Conservation (phyloP, 2,888 invertebrate genomes). For the Morpho helenor region DNA sequence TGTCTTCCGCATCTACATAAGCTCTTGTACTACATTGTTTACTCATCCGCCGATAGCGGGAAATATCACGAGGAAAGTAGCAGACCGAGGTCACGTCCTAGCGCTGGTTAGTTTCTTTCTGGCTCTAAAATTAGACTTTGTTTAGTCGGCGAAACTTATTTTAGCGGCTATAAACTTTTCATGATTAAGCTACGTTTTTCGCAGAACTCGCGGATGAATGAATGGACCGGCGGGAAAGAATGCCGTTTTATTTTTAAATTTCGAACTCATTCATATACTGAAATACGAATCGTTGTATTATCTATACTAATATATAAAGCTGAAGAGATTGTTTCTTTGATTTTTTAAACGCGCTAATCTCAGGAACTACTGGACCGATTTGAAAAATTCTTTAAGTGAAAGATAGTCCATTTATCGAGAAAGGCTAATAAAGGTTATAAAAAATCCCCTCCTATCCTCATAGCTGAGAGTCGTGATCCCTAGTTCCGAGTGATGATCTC, state of each 20-base stretch:
- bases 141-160: conserved; percentile 48
- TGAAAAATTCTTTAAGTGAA: too few species aligned
- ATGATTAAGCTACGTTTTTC: conserved; percentile 25
- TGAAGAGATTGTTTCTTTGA: too few species aligned
- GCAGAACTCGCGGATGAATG: conserved; percentile 26
- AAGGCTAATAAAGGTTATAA: too few species aligned
- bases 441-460: too few species aligned
- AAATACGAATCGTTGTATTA: too few species aligned
- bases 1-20: not conserved
- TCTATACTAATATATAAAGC: too few species aligned
- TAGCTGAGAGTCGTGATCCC: too few species aligned
- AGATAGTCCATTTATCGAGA: too few species aligned
- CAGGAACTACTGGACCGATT: too few species aligned
- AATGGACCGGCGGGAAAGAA: conserved; percentile 10
- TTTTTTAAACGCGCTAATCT: too few species aligned
- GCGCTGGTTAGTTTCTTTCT: conserved; percentile 41
- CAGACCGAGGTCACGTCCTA: conserved; percentile 37
- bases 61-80: conserved; percentile 34
- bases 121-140: conserved; percentile 39
- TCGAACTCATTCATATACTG: conserved; percentile 3
- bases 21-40: conserved; percentile 30
- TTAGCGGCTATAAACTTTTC: conserved; percentile 33
- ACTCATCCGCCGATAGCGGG: conserved; percentile 36
- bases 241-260: conserved; percentile 8
- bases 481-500: too few species aligned